Evolutionary conservation across 64 coral and sea anemone species (phyloP).

Genomic region (Montipora cactus): DNA sequence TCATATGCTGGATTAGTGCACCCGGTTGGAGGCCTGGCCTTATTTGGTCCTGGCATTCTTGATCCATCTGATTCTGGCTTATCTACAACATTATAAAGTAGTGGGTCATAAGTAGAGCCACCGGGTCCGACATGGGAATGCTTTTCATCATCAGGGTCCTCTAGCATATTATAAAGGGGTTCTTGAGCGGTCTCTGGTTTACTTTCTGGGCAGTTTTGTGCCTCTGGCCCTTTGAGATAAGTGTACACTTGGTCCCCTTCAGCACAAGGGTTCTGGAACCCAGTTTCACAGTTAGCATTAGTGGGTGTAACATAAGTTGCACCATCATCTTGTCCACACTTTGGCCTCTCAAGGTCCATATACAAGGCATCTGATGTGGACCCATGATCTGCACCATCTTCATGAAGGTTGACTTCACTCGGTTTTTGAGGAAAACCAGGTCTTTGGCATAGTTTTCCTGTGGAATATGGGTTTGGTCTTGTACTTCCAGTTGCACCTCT

Average conservation of each 20-base stretch:
- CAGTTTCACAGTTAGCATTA: not conserved
- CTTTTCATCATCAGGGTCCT: conserved; percentile 8
- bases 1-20: conserved; percentile 33
- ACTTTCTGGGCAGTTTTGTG: not conserved
- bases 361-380: conserved; percentile 9
- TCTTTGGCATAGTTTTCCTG: not conserved
- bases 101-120: not conserved
- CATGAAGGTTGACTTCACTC: not conserved
- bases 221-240: not conserved
- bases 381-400: not conserved
- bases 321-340: not conserved
- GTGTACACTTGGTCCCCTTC: not conserved
- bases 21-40: not conserved
- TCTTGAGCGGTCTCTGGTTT: not conserved
- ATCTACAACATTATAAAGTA: conserved; percentile 20
- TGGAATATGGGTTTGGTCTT: not conserved
- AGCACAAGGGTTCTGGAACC: not conserved
- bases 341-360: not conserved
- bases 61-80: not conserved
- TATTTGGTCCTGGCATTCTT: not conserved
- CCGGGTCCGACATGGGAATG: not conserved
- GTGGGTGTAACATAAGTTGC: not conserved
- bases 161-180: conserved; percentile 23
- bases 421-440: not conserved
- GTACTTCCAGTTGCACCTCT: not conserved